A percentile compares a stretch with the other conserved stretches of the same genome.
These are phyloP conservation scores for Stichodactyla helianthus DNA, from an alignment of 64 coral and sea anemone species.

Conservation along the genomic window DNA sequence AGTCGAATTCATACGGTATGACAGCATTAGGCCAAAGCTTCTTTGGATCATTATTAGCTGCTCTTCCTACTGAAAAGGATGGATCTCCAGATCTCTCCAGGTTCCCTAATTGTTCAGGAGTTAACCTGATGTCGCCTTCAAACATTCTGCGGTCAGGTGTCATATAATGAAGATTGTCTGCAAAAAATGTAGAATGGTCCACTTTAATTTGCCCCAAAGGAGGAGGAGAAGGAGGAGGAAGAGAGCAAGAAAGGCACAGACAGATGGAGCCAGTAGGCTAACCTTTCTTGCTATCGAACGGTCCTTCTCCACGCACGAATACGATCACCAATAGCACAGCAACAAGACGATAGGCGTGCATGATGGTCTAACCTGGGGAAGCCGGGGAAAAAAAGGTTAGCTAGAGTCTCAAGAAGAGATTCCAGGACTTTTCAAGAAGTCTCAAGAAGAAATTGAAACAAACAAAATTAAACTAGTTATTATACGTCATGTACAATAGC, in stretches of 20 bases:
- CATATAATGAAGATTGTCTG: background rate
- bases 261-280: background rate
- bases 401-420: no score
- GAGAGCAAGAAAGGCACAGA: background rate
- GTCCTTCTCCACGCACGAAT: background rate
- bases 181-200: background rate
- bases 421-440: no score
- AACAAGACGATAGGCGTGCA: background rate
- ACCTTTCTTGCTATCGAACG: background rate
- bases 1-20: slow-evolving; percentile 86
- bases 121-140: slow-evolving; percentile 77
- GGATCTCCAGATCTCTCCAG: slow-evolving; percentile 53
- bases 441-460: no score
- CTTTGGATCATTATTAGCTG: slow-evolving; percentile 65
- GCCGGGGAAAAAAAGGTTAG: background rate
- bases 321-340: background rate
- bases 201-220: background rate
- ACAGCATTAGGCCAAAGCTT: slow-evolving; percentile 76
- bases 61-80: slow-evolving; percentile 22
- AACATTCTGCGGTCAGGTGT: slow-evolving; percentile 53
- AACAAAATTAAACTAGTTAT: no score
- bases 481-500: no score
- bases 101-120: slow-evolving; percentile 50
- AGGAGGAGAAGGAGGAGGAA: background rate
- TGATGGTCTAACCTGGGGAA: background rate